Evolutionary conservation across 2,113 vertebrate species (phyloP).

Genomic region (Corythoichthys intestinalis): DNA sequence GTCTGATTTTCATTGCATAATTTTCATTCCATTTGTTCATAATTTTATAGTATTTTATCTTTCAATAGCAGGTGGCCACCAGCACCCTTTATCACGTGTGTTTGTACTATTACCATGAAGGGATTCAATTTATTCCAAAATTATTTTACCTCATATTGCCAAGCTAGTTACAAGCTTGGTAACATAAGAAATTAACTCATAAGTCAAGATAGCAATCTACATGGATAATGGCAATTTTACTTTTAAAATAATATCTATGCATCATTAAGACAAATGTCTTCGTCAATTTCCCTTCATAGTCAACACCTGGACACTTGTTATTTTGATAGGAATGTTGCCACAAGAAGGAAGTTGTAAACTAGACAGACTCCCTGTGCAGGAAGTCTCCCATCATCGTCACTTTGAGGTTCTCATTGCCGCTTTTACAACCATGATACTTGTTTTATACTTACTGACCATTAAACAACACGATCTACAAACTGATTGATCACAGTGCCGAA

Average conservation of each 20-base stretch:
- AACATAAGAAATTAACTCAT: not conserved
- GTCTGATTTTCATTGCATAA: no score
- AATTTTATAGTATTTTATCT: no score
- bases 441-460: not conserved
- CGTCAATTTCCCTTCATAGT: constrained; percentile 22
- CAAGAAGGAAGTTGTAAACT: constrained; percentile 79
- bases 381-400: constrained; percentile 70
- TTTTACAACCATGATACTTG: constrained; percentile 9
- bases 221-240: not conserved
- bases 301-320: constrained; percentile 70
- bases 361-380: constrained; percentile 67
- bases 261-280: not conserved
- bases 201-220: not conserved
- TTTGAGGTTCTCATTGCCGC: constrained; percentile 53
- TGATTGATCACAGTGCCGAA: constrained; percentile 6
- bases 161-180: not conserved
- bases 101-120: not conserved
- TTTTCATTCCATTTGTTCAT: no score
- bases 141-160: not conserved
- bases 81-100: no score
- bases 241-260: not conserved
- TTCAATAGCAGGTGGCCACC: no score
- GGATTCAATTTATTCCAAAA: not conserved
- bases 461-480: constrained; percentile 12
- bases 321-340: constrained; percentile 70